These are phyloP conservation scores for Seriola dumerili DNA, from an alignment of 2,113 vertebrate species.

Conservation along the genomic window DNA sequence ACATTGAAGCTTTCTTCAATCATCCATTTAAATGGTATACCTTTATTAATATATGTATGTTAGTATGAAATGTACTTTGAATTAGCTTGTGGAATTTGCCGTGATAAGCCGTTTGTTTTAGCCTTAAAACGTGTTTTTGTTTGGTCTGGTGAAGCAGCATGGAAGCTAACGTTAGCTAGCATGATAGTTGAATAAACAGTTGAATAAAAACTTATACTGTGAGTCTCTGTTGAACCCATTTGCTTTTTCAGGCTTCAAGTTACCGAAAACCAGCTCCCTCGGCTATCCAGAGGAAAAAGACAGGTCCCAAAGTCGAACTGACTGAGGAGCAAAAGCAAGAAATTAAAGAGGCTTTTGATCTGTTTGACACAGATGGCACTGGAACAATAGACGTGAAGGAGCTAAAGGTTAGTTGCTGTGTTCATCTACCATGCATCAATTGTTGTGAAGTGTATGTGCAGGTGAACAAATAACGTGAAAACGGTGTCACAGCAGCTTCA, in stretches of 20 bases:
- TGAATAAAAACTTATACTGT: background rate
- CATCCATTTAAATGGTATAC: constrained; percentile 59
- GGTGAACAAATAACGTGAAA: background rate
- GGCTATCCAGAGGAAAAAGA: constrained; percentile 85
- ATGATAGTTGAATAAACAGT: background rate
- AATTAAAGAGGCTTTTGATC: constrained; percentile 94
- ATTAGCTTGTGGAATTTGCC: background rate
- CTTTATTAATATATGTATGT: background rate
- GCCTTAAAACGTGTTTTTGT: background rate
- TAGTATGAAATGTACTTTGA: background rate
- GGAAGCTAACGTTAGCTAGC: constrained; percentile 49
- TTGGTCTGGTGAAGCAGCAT: background rate
- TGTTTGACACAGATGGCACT: constrained; percentile 92
- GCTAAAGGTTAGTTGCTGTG: constrained; percentile 86
- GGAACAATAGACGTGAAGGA: constrained; percentile 94
- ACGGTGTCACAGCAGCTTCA: background rate
- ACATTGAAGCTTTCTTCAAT: background rate
- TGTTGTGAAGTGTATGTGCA: background rate
- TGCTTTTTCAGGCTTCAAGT: constrained; percentile 85
- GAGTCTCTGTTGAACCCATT: background rate
- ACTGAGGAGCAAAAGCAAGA: constrained; percentile 94
- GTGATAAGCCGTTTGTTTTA: background rate
- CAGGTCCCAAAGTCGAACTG: constrained; percentile 86
- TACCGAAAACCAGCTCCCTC: constrained; percentile 79
- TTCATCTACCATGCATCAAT: background rate